A percentile compares a stretch with the other conserved stretches of the same genome.
phyloP scores from a whole-genome alignment of 2,113 vertebrate genomes.

The Syngnathus floridae region DNA sequence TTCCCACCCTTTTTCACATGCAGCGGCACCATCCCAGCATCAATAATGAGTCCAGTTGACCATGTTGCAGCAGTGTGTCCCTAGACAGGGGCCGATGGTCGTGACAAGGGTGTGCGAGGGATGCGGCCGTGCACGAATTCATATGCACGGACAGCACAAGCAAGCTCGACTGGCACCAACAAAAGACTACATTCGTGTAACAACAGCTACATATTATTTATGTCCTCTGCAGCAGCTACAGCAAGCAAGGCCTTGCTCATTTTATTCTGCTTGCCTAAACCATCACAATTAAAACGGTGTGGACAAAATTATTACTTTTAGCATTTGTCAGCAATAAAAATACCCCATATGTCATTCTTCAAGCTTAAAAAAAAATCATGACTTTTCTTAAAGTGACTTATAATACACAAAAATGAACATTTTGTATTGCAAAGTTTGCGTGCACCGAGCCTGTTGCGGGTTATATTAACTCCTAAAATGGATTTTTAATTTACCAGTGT shows the following conservation, averaged over 20 bases:
- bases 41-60: constrained; percentile 53
- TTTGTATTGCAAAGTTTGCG: not conserved
- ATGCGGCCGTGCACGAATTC: constrained; percentile 3
- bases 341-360: too few species aligned
- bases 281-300: not conserved
- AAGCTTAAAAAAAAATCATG: not conserved
- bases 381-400: not conserved
- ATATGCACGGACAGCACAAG: constrained; percentile 5
- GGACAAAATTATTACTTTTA: not conserved
- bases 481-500: not conserved
- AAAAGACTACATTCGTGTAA: constrained; percentile 29
- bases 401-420: not conserved
- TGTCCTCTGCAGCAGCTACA: constrained; percentile 61
- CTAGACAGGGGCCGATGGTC: constrained; percentile 19
- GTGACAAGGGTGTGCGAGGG: constrained; percentile 4
- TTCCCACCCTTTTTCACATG: constrained; percentile 56
- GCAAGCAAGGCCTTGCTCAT: constrained; percentile 21
- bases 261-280: not conserved
- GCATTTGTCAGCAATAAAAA: not conserved
- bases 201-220: constrained; percentile 57
- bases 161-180: constrained; percentile 20
- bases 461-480: not conserved
- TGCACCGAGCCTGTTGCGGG: not conserved
- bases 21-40: constrained; percentile 56
- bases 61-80: constrained; percentile 27